Percentiles rank a stretch among this genome's conserved stretches.
Conservation (phyloP, 2,888 invertebrate genomes). For the Sarcophaga subvicina region DNA sequence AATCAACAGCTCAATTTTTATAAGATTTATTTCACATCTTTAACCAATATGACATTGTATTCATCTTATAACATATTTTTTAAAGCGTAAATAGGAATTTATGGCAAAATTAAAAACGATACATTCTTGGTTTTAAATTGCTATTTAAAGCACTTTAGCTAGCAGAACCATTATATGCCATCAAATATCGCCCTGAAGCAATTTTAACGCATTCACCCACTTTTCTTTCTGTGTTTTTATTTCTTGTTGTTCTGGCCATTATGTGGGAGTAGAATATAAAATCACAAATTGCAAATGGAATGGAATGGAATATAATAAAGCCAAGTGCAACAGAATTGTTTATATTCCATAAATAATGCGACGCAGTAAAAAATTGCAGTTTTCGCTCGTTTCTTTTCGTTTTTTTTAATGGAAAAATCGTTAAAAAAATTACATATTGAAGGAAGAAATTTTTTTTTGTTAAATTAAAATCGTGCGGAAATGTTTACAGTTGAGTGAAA, state of each 20-base stretch:
- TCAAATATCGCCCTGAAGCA: conserved; percentile 5
- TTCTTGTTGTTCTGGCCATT: neutral
- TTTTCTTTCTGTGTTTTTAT: conserved; percentile 29
- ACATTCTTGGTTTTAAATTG: neutral
- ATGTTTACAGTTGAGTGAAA: conserved; percentile 57
- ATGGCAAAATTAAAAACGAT: neutral
- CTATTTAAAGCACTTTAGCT: neutral
- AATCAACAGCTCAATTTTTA: too few species aligned
- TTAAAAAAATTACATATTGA: conserved; percentile 1
- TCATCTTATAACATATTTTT: too few species aligned
- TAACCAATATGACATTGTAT: too few species aligned
- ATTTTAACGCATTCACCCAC: conserved; percentile 38
- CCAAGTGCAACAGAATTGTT: conserved; percentile 46
- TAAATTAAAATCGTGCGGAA: conserved; percentile 74
- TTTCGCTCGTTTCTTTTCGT: neutral
- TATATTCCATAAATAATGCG: conserved; percentile 46
- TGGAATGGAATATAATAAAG: conserved; percentile 26
- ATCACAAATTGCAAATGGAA: conserved; percentile 19
- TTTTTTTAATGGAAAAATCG: neutral
- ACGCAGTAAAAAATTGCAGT: conserved; percentile 18
- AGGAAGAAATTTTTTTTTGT: conserved; percentile 29
- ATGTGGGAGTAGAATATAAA: conserved; percentile 23
- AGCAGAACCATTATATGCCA: neutral
- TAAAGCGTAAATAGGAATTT: too few species aligned
- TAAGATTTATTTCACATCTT: too few species aligned